These are phyloP conservation scores for Teinopalpus imperialis DNA, from an alignment of 2,888 invertebrate genomes.

Conservation along the genomic window DNA sequence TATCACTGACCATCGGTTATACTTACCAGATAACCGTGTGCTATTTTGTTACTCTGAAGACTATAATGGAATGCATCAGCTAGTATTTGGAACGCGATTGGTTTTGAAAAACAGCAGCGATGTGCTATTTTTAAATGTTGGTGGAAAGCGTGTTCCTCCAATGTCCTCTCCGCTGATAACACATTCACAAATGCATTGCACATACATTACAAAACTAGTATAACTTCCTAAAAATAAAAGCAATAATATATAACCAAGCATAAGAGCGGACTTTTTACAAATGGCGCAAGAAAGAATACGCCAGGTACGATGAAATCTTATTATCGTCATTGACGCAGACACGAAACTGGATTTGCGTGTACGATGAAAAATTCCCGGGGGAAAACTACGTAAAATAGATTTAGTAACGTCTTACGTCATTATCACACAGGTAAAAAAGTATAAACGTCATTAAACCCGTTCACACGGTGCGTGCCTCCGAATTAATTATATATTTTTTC, in stretches of 20 bases:
- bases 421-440: not conserved
- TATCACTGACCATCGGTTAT: too few species aligned
- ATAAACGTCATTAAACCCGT: not conserved
- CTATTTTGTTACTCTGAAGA: too few species aligned
- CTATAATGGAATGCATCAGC: too few species aligned
- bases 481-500: too few species aligned
- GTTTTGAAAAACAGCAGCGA: too few species aligned
- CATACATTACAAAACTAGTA: too few species aligned
- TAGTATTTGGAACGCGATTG: too few species aligned
- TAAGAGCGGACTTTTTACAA: not conserved
- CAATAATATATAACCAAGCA: not conserved
- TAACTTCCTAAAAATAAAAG: slow-evolving; percentile 1
- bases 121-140: too few species aligned
- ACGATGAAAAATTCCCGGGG: not conserved
- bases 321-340: slow-evolving; percentile 7
- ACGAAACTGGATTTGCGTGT: slow-evolving; percentile 3
- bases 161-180: too few species aligned
- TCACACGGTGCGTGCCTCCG: slow-evolving; percentile 5
- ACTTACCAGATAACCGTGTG: too few species aligned
- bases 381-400: slow-evolving; percentile 3
- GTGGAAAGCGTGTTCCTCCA: too few species aligned
- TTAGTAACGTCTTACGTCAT: slow-evolving; percentile 7
- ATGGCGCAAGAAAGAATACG: not conserved
- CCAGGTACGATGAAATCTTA: not conserved
- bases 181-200: too few species aligned